These are phyloP conservation scores for Scaptomyza reducta DNA, from an alignment of 2,888 invertebrate species.

Conservation along the genomic window DNA sequence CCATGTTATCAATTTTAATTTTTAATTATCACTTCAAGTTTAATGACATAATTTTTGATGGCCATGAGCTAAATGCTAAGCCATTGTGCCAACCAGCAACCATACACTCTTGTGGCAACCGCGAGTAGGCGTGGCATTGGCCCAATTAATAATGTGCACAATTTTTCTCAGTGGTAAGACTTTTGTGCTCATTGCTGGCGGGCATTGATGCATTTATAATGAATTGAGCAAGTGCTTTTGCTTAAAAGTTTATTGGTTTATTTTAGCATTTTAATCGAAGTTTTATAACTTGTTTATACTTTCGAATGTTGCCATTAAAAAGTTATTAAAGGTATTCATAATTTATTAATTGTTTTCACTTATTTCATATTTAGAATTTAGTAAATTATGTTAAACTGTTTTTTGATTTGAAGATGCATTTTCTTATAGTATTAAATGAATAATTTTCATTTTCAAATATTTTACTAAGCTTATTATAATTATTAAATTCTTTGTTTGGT, in stretches of 20 bases:
- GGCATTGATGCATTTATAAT: constrained; percentile 31
- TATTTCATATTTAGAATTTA: neutral
- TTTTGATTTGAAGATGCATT: too few relatives aligned
- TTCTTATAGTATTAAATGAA: too few relatives aligned
- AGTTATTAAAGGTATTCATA: neutral
- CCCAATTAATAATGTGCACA: constrained; percentile 31
- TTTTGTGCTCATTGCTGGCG: neutral
- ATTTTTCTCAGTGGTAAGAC: constrained; percentile 4
- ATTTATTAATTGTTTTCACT: neutral
- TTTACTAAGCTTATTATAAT: too few relatives aligned
- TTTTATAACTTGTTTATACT: neutral
- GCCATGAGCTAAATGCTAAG: constrained; percentile 67
- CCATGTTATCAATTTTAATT: constrained; percentile 70
- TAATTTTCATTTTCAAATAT: too few relatives aligned
- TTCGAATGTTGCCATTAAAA: neutral
- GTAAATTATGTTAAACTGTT: neutral
- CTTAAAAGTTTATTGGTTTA: constrained; percentile 17
- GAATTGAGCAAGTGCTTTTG: constrained; percentile 21
- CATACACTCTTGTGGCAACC: neutral
- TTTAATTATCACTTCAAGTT: constrained; percentile 78
- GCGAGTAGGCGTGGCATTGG: constrained; percentile 17
- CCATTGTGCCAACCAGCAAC: constrained; percentile 28
- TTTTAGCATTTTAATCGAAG: constrained; percentile 13
- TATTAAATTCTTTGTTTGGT: too few relatives aligned
- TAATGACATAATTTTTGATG: constrained; percentile 69